Percentiles rank a stretch among this genome's conserved stretches.
Conservation (phyloP, 2,113 vertebrate genomes). For the Lucifuga dentata region DNA sequence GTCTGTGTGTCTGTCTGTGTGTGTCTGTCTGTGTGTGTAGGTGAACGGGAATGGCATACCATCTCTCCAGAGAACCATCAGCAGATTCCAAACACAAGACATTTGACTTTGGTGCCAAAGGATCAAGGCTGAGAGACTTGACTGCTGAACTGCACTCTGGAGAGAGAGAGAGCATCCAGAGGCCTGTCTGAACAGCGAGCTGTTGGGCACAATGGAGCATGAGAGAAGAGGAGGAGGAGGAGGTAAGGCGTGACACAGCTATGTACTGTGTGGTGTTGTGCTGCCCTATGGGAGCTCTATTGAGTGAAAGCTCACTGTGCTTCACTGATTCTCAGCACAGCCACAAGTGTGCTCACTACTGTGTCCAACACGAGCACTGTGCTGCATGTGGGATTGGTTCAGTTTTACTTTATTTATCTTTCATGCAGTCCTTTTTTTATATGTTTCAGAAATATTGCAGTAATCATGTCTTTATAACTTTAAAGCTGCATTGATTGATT, state of each 20-base stretch:
- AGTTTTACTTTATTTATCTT: constrained; percentile 12
- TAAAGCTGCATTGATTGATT: too few relatives aligned
- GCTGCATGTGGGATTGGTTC: constrained; percentile 34
- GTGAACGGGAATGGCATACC: constrained; percentile 17
- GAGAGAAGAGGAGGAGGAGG: constrained; percentile 12
- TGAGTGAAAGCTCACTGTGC: constrained; percentile 60
- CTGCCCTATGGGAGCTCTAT: constrained; percentile 58
- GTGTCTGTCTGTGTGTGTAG: constrained; percentile 19
- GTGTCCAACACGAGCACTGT: constrained; percentile 16
- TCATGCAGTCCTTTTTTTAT: constrained; percentile 14
- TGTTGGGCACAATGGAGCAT: constrained; percentile 50
- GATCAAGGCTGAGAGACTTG: constrained; percentile 51
- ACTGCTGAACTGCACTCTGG: constrained; percentile 52
- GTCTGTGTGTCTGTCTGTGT: too few relatives aligned
- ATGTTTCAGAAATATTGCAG: background rate
- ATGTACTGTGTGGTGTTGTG: constrained; percentile 44
- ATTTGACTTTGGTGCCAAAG: constrained; percentile 64
- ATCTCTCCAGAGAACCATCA: constrained; percentile 41
- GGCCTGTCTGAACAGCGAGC: constrained; percentile 52
- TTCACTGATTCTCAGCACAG: constrained; percentile 38
- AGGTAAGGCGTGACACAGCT: constrained; percentile 57
- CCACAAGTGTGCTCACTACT: constrained; percentile 4
- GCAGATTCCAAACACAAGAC: constrained; percentile 51
- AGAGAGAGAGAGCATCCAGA: constrained; percentile 42
- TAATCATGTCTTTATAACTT: background rate